A percentile compares a stretch with the other conserved stretches of the same genome.
Conservation (phyloP, 1,140 invertebrate species). For the Copidosoma floridanum region DNA sequence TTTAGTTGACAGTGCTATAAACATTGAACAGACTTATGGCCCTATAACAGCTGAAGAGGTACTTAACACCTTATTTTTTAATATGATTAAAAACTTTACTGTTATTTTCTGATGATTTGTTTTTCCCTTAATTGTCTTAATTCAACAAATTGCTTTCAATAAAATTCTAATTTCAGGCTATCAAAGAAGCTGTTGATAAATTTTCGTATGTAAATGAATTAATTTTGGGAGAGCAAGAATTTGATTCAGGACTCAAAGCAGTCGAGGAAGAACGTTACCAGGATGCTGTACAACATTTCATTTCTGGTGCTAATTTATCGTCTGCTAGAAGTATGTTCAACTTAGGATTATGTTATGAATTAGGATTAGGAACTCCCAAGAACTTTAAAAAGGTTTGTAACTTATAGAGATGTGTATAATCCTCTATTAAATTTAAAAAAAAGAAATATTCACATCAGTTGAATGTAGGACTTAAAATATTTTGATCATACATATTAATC, state of each 20-base stretch:
- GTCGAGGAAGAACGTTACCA: conserved; percentile 44
- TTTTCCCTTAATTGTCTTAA: background rate
- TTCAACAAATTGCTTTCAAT: too few relatives aligned
- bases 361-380: conserved; percentile 60
- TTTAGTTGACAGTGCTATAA: conserved; percentile 2
- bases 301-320: conserved; percentile 57
- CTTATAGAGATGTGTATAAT: conserved; percentile 7
- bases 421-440: background rate
- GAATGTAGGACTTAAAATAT: conserved; percentile 4
- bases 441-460: conserved; percentile 2
- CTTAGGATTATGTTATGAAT: conserved; percentile 63
- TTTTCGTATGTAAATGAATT: conserved; percentile 37
- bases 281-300: conserved; percentile 52
- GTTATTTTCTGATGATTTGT: background rate
- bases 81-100: background rate
- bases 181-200: conserved; percentile 38
- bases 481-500: conserved; percentile 20
- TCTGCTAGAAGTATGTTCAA: conserved; percentile 63
- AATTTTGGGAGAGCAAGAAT: conserved; percentile 48
- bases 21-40: conserved; percentile 27
- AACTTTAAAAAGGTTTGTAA: conserved; percentile 58
- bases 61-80: background rate
- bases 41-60: conserved; percentile 48
- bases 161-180: conserved; percentile 30
- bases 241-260: conserved; percentile 46